Evolutionary conservation across 2,797 vertebrate genomes (phyloP).

Genomic region (Crenichthys baileyi): DNA sequence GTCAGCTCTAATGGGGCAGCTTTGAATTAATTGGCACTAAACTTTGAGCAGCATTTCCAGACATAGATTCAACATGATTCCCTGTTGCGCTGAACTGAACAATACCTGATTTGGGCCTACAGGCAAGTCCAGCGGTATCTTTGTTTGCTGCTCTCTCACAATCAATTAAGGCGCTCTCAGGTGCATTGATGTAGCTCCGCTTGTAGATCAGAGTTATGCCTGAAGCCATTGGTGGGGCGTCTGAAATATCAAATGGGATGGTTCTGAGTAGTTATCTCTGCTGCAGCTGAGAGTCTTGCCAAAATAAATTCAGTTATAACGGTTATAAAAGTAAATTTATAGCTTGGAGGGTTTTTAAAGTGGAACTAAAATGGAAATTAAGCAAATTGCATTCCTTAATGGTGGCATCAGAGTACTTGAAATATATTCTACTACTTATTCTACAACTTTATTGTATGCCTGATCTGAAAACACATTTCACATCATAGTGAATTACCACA

Average conservation of each 20-base stretch:
- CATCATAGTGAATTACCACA: neutral
- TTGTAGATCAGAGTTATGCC: slow-evolving; percentile 16
- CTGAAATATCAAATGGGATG: slow-evolving; percentile 37
- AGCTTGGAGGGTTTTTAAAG: slow-evolving; percentile 12
- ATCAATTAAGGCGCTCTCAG: slow-evolving; percentile 39
- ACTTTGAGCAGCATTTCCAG: slow-evolving; percentile 6
- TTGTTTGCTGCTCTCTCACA: slow-evolving; percentile 17
- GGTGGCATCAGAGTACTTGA: slow-evolving; percentile 1
- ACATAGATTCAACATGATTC: neutral
- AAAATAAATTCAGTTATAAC: slow-evolving; percentile 36
- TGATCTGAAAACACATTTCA: neutral
- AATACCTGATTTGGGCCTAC: slow-evolving; percentile 26
- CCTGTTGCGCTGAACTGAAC: slow-evolving; percentile 10
- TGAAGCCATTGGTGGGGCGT: slow-evolving; percentile 31
- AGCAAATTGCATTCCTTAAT: slow-evolving; percentile 16
- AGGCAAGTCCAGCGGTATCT: slow-evolving; percentile 15
- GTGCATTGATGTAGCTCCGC: slow-evolving; percentile 26
- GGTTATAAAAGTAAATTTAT: slow-evolving; percentile 17
- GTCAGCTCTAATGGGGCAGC: slow-evolving; percentile 4
- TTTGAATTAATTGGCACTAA: slow-evolving; percentile 11
- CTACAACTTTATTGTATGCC: neutral
- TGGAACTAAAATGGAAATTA: slow-evolving; percentile 33
- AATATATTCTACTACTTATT: neutral
- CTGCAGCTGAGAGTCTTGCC: slow-evolving; percentile 9
- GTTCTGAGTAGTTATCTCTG: slow-evolving; percentile 45